Conservation (phyloP, 2,888 invertebrate genomes). For the Heliconius ethilla region DNA sequence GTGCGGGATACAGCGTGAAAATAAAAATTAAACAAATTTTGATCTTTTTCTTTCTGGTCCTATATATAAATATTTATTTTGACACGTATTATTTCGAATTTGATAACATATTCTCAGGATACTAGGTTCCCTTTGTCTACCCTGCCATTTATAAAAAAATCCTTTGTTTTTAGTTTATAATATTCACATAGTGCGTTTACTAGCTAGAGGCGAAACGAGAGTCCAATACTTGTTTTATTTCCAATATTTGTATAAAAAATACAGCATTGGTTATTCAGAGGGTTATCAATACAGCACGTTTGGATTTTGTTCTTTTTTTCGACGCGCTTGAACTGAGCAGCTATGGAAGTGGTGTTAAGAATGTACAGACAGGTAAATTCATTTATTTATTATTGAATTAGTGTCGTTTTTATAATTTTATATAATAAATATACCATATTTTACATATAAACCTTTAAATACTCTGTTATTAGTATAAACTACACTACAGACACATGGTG, state of each 20-base stretch:
- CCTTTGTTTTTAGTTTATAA: background rate
- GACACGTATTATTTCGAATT: no score
- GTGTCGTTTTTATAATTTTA: no score
- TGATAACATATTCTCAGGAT: background rate
- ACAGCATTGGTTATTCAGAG: slow-evolving; percentile 35
- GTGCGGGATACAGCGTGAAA: no score
- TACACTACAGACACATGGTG: no score
- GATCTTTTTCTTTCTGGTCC: no score
- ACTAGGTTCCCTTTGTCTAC: background rate
- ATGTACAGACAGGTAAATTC: background rate
- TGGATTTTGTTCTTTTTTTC: slow-evolving; percentile 5
- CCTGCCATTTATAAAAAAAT: background rate
- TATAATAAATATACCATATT: no score
- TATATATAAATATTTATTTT: no score
- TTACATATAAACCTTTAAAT: no score
- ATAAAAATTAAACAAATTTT: no score
- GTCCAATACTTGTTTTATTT: slow-evolving; percentile 22
- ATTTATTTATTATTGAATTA: no score
- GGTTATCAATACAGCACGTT: slow-evolving; percentile 28
- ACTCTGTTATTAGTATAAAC: no score
- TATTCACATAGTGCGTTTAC: background rate
- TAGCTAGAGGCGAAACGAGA: slow-evolving; percentile 20
- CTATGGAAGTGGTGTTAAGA: background rate
- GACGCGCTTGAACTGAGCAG: slow-evolving; percentile 10
- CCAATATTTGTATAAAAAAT: slow-evolving; percentile 29